A percentile compares a stretch with the other conserved stretches of the same genome.
Evolutionary conservation across 2,113 vertebrate genomes (phyloP).

Genomic region (Nipponia nippon): DNA sequence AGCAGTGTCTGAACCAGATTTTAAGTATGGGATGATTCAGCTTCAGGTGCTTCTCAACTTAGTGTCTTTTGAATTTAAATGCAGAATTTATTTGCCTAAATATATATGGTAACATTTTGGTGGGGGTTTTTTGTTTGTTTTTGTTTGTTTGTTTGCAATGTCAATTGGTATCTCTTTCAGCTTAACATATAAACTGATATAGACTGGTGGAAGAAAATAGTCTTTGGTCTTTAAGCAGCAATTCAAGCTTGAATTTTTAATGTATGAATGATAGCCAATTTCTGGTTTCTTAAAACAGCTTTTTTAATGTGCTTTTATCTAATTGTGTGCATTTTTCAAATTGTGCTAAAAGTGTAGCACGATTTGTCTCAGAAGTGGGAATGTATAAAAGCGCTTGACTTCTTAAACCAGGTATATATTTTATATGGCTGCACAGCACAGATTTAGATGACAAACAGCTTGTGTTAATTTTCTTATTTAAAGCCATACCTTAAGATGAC

Average conservation of each 20-base stretch:
- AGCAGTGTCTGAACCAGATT: background rate
- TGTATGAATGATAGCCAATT: background rate
- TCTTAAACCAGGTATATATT: background rate
- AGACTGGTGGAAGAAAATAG: background rate
- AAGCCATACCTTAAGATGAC: background rate
- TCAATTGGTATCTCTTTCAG: background rate
- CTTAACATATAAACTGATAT: background rate
- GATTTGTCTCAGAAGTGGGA: background rate
- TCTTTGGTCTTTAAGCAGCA: background rate
- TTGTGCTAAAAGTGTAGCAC: background rate
- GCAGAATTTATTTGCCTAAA: background rate
- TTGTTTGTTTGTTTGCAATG: background rate
- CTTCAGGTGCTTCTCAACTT: background rate
- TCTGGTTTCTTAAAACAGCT: background rate
- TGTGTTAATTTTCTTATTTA: background rate
- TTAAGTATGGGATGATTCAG: background rate
- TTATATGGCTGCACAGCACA: background rate
- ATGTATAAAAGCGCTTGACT: background rate
- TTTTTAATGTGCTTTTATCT: background rate
- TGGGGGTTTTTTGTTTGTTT: fast-evolving
- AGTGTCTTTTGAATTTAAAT: background rate
- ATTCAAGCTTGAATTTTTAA: background rate
- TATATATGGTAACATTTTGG: background rate
- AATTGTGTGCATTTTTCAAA: background rate
- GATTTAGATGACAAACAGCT: background rate